Conservation (phyloP, 2,797 vertebrate genomes). For the Molossus molossus region DNA sequence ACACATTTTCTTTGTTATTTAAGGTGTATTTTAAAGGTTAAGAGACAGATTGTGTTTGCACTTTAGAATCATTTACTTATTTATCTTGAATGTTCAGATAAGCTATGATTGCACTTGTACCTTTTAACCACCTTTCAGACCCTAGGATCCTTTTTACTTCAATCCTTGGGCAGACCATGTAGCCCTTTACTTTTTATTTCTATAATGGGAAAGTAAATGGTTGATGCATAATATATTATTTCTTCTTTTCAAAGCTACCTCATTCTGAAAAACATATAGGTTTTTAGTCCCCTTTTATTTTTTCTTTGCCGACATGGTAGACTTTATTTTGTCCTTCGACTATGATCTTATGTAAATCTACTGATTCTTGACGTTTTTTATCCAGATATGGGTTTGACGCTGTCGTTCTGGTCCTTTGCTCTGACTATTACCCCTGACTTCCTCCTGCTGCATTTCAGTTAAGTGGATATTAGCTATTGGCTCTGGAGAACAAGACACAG, state of each 20-base stretch:
- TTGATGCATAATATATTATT: not conserved
- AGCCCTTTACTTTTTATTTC: not conserved
- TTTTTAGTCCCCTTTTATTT: not conserved
- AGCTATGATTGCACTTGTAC: not conserved
- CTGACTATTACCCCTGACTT: not conserved
- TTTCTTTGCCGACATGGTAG: not conserved
- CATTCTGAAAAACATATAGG: not conserved
- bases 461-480: not conserved
- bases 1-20: conserved; percentile 60
- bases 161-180: not conserved
- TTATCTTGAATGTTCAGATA: conserved; percentile 11
- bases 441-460: not conserved
- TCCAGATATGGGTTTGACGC: not conserved
- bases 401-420: not conserved
- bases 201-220: not conserved
- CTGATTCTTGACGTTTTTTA: conserved; percentile 18
- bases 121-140: not conserved
- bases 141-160: not conserved
- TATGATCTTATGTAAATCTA: not conserved
- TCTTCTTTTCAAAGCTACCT: not conserved
- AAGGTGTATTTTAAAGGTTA: conserved; percentile 52
- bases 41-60: conserved; percentile 32
- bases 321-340: conserved; percentile 33
- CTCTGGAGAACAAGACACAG: not conserved
- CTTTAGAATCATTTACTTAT: conserved; percentile 59